Percentiles rank a stretch among this genome's conserved stretches.
These are phyloP conservation scores for Tyrophagus putrescentiae DNA, from an alignment of 1,140 invertebrate genomes.

Conservation along the genomic window DNA sequence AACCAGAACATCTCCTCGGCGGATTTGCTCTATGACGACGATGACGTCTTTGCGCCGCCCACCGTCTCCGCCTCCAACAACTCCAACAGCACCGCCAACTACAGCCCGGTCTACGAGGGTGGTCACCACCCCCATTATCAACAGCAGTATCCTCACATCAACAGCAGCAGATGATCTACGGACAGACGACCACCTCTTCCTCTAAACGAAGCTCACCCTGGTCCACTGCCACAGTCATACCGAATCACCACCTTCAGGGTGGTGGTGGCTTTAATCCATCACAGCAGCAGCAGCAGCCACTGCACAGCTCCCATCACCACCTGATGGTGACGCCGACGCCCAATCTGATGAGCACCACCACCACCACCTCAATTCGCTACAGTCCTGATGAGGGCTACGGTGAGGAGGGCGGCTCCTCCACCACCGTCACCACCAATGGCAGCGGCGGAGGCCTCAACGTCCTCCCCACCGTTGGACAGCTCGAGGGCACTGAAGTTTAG, in stretches of 20 bases:
- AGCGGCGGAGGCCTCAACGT: neutral
- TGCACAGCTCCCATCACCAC: neutral
- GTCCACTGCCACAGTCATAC: neutral
- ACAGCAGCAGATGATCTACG: slow-evolving; percentile 7
- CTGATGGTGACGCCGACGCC: neutral
- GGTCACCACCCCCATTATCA: no score
- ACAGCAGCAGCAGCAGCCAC: neutral
- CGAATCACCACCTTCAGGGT: no score
- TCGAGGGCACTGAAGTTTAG: slow-evolving; percentile 70
- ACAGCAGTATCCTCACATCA: neutral
- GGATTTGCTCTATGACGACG: neutral
- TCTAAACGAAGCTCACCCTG: neutral
- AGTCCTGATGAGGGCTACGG: slow-evolving; percentile 78
- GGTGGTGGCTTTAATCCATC: no score
- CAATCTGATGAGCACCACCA: slow-evolving; percentile 11
- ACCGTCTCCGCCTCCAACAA: neutral
- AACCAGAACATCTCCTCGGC: no score
- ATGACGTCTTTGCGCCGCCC: neutral
- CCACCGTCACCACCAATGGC: neutral
- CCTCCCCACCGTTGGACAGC: slow-evolving; percentile 2
- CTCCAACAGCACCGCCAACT: neutral
- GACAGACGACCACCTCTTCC: neutral
- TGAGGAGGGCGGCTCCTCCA: slow-evolving; percentile 44
- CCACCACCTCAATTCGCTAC: slow-evolving; percentile 61
- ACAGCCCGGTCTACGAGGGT: neutral